A percentile compares a stretch with the other conserved stretches of the same genome.
phyloP scores from a whole-genome alignment of 2,113 vertebrate genomes.

The Tursiops truncatus region DNA sequence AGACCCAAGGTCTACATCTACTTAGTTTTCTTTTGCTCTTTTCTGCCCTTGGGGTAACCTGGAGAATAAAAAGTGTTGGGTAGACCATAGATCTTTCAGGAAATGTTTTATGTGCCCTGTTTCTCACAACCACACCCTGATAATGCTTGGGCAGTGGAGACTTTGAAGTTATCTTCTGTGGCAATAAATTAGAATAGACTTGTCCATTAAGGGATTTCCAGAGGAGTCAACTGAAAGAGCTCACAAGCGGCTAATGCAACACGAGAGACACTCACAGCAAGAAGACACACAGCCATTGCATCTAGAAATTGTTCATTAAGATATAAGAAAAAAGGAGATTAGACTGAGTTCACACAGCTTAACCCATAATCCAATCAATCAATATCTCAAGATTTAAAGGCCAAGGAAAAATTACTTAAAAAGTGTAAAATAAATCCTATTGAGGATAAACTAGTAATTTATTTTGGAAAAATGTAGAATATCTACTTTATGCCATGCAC shows the following conservation, averaged over 20 bases:
- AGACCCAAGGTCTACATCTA: neutral
- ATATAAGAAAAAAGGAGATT: neutral
- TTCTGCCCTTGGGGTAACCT: neutral
- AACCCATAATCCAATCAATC: neutral
- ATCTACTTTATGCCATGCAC: neutral
- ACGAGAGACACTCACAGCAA: neutral
- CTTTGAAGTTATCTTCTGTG: neutral
- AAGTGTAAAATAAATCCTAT: slow-evolving; percentile 11
- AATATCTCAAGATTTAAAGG: neutral
- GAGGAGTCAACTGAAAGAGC: neutral
- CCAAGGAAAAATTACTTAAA: neutral
- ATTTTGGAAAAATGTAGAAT: slow-evolving; percentile 23
- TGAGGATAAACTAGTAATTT: neutral
- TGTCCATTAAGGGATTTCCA: neutral
- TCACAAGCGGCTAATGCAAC: neutral
- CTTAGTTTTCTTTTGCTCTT: neutral
- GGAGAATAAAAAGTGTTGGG: neutral
- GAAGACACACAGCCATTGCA: neutral
- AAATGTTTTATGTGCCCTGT: neutral
- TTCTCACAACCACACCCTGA: neutral
- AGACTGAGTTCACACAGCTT: neutral
- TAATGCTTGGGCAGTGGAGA: neutral
- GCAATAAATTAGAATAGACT: neutral
- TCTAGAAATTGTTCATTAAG: neutral
- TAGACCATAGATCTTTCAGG: neutral